Evolutionary conservation across 2,113 vertebrate species (phyloP).

Genomic region (Stegastes partitus): DNA sequence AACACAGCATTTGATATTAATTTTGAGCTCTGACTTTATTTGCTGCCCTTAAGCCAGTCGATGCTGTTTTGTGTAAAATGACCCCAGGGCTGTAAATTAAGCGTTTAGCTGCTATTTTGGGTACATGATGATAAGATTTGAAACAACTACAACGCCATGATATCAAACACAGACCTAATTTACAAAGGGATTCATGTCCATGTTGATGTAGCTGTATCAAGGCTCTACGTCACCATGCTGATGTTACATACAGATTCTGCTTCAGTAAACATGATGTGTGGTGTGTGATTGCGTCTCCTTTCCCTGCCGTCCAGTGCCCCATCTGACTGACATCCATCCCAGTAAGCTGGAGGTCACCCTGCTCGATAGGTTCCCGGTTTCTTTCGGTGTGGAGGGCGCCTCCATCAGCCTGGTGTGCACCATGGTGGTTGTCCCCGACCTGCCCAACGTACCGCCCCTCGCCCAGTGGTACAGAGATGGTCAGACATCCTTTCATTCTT

Average conservation of each 20-base stretch:
- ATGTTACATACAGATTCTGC: too few species aligned
- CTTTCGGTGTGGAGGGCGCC: constrained; percentile 91
- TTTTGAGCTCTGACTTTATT: too few species aligned
- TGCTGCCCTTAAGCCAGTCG: too few species aligned
- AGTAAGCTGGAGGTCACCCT: constrained; percentile 94
- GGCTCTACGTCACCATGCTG: too few species aligned
- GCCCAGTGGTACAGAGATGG: constrained; percentile 96
- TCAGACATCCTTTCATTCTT: constrained; percentile 73
- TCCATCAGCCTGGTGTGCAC: constrained; percentile 89
- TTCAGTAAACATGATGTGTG: too few species aligned
- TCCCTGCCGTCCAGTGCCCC: constrained; percentile 81
- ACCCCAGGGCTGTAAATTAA: too few species aligned
- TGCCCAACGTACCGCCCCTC: constrained; percentile 90
- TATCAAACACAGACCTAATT: background rate
- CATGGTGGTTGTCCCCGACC: constrained; percentile 91
- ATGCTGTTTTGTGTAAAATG: too few species aligned
- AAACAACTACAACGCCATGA: too few species aligned
- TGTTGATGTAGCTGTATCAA: too few species aligned
- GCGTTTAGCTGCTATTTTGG: too few species aligned
- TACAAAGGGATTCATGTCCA: background rate
- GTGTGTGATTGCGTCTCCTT: background rate
- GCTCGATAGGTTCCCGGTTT: constrained; percentile 91
- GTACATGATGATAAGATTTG: too few species aligned
- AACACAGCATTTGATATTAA: background rate
- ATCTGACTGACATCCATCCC: constrained; percentile 85